phyloP scores from a whole-genome alignment of 2,888 invertebrate genomes.

The Stegophylla sp. region DNA sequence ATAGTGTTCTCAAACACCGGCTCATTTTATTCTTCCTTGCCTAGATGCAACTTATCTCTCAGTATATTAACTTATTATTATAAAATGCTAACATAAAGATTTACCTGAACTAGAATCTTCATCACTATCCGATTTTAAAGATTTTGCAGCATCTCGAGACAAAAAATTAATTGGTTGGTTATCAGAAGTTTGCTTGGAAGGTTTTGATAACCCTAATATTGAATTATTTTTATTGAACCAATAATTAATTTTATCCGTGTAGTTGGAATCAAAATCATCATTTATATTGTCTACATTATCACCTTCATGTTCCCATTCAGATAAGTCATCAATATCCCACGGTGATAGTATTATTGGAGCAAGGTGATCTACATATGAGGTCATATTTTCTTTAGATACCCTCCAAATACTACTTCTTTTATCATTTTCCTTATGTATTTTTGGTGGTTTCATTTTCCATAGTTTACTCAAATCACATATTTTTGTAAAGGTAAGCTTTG shows the following conservation, averaged over 20 bases:
- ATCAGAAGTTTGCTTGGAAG: background rate
- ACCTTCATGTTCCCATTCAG: conserved; percentile 47
- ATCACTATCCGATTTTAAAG: conserved; percentile 3
- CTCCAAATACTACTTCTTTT: conserved; percentile 6
- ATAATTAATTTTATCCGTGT: conserved; percentile 14
- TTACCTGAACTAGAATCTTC: conserved; percentile 48
- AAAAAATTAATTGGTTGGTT: background rate
- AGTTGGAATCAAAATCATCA: conserved; percentile 36
- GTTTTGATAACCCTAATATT: conserved; percentile 14
- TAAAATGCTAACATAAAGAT: background rate
- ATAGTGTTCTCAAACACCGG: no score
- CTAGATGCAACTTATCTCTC: no score
- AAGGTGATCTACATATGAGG: conserved; percentile 31
- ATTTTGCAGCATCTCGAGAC: conserved; percentile 12
- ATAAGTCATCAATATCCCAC: conserved; percentile 46
- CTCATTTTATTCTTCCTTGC: no score
- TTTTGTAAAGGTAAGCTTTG: conserved; percentile 1
- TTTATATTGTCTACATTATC: conserved; percentile 6
- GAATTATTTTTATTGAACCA: conserved; percentile 49
- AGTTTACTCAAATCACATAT: conserved; percentile 44
- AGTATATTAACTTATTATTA: background rate
- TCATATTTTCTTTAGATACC: conserved; percentile 51
- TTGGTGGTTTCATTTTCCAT: background rate
- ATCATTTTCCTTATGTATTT: background rate
- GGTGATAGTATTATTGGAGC: conserved; percentile 46